phyloP scores from a whole-genome alignment of 2,113 vertebrate species.

The Mastomys coucha region DNA sequence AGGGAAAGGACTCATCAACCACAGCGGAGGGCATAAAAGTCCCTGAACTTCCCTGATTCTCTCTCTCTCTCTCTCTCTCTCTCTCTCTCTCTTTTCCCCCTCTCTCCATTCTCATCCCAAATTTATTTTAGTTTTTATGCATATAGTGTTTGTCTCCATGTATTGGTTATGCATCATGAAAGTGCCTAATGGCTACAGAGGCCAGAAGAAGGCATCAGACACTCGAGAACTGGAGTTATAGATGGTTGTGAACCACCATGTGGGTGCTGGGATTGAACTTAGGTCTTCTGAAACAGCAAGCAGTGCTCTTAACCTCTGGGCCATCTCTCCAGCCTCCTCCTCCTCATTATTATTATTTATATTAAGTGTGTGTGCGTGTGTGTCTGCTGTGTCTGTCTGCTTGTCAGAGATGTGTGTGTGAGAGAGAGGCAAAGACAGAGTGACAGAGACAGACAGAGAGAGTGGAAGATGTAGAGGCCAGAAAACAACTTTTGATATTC shows the following conservation, averaged over 20 bases:
- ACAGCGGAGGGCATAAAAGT: neutral
- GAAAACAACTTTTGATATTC: neutral
- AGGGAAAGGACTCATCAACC: neutral
- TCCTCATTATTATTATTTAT: neutral
- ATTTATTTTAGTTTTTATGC: neutral
- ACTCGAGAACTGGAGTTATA: neutral
- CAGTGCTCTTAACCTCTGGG: neutral
- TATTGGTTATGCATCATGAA: neutral
- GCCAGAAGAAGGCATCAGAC: neutral
- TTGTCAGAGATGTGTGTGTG: neutral
- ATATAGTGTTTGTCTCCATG: neutral
- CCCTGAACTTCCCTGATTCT: neutral
- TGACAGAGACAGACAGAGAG: neutral
- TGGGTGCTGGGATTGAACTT: neutral
- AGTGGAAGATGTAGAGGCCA: too few relatives aligned
- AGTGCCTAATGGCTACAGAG: neutral
- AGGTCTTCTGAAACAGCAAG: neutral
- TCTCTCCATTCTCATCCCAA: neutral
- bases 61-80: neutral
- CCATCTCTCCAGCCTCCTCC: neutral
- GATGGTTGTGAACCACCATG: neutral
- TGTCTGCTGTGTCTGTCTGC: too few relatives aligned
- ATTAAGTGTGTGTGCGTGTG: neutral
- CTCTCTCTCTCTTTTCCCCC: neutral
- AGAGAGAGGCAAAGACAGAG: neutral